phyloP scores from a whole-genome alignment of 2,888 invertebrate species.

The Stenichneumon culpator region DNA sequence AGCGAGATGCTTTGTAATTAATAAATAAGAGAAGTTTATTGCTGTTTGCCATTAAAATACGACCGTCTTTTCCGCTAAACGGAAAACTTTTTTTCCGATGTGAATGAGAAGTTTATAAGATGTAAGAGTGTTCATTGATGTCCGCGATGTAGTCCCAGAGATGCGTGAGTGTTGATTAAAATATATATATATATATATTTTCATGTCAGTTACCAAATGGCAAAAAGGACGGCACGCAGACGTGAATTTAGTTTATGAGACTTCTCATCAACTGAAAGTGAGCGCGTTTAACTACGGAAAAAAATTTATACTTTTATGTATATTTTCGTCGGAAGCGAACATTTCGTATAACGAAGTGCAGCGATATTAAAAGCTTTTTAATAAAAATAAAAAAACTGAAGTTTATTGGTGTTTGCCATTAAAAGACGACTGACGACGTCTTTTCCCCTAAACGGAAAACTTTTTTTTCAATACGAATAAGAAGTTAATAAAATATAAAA shows the following conservation, averaged over 20 bases:
- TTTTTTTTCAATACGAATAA: not conserved
- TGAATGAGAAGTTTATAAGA: conserved; percentile 1
- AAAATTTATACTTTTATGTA: not conserved
- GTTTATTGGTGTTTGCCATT: not conserved
- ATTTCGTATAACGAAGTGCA: not conserved
- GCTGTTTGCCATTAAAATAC: not conserved
- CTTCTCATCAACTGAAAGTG: conserved; percentile 10
- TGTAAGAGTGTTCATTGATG: not conserved
- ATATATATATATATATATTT: not conserved
- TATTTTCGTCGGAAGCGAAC: not conserved
- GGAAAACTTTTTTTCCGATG: not conserved
- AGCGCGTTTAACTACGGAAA: not conserved
- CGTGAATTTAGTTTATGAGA: conserved; percentile 67
- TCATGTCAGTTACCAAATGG: conserved; percentile 7
- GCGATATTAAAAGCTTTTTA: not conserved
- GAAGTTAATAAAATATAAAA: conserved; percentile 10
- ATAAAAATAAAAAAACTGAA: not conserved
- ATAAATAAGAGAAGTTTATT: not conserved
- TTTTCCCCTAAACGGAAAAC: not conserved
- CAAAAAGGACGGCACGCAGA: conserved; percentile 18
- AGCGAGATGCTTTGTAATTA: not conserved
- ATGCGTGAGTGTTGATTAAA: not conserved
- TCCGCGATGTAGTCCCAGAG: not conserved
- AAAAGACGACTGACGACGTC: not conserved
- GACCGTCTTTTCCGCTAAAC: not conserved